Evolutionary conservation across 2,797 vertebrate genomes (phyloP).

Genomic region (Geotrypetes seraphini): DNA sequence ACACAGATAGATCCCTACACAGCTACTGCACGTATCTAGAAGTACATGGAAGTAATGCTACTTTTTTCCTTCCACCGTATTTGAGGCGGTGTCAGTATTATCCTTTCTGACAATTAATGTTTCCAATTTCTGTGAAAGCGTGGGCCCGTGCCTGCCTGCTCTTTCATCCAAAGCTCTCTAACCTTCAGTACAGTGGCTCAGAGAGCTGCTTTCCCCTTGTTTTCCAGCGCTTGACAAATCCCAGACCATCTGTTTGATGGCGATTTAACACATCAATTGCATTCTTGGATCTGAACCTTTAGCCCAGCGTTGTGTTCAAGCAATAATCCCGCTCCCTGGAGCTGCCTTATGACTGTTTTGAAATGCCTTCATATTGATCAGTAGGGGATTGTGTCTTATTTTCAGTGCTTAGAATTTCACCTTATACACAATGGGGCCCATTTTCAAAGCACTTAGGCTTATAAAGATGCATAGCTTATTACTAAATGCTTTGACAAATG

Average conservation of each 20-base stretch:
- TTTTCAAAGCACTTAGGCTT: too few species aligned
- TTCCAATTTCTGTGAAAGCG: slow-evolving; percentile 8
- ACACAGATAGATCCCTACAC: too few species aligned
- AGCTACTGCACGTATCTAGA: too few species aligned
- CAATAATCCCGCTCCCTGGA: slow-evolving; percentile 14
- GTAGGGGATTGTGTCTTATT: neutral
- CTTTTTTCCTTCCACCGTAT: too few species aligned
- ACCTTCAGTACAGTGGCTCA: slow-evolving; percentile 2
- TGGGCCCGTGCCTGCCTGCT: slow-evolving; percentile 5
- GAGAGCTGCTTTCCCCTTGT: neutral
- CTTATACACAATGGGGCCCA: too few species aligned
- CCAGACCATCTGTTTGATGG: slow-evolving; percentile 35
- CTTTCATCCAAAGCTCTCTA: neutral
- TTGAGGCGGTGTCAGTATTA: too few species aligned
- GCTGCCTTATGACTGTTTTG: slow-evolving; percentile 3
- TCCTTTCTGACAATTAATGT: too few species aligned
- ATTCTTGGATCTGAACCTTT: slow-evolving; percentile 16
- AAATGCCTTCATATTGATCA: slow-evolving; percentile 10
- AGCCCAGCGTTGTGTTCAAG: slow-evolving; percentile 18
- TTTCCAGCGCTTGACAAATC: slow-evolving; percentile 18
- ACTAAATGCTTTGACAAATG: too few species aligned
- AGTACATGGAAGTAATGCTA: neutral
- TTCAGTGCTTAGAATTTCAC: neutral
- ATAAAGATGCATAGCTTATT: too few species aligned
- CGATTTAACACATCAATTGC: slow-evolving; percentile 27